Conservation (phyloP, 2,113 vertebrate genomes). For the Neolamprologus falcicula region DNA sequence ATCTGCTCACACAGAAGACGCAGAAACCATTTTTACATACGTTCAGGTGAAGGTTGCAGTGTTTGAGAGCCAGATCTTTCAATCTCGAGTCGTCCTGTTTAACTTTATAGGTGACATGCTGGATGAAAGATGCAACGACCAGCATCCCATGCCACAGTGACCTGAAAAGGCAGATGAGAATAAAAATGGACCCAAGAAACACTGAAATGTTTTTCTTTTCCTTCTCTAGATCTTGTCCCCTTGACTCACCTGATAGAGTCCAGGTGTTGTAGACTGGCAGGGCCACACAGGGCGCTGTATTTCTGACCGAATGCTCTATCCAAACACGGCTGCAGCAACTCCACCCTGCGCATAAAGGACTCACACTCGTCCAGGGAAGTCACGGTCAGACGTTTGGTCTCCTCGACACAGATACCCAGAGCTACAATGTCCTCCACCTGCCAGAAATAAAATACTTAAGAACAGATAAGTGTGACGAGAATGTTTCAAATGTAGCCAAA, state of each 20-base stretch:
- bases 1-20: not conserved
- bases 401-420: constrained; percentile 59
- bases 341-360: constrained; percentile 48
- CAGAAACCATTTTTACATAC: constrained; percentile 17
- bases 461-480: not conserved
- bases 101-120: constrained; percentile 52
- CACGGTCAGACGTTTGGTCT: constrained; percentile 36
- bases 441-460: not conserved
- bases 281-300: constrained; percentile 54
- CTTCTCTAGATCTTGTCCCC: not conserved
- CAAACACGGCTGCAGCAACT: constrained; percentile 63
- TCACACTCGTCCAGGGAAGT: constrained; percentile 37
- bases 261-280: constrained; percentile 41
- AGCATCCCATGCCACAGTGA: constrained; percentile 57
- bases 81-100: not conserved
- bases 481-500: not conserved
- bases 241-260: constrained; percentile 56
- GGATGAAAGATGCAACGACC: constrained; percentile 61
- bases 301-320: constrained; percentile 48
- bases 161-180: not conserved
- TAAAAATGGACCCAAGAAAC: not conserved
- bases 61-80: constrained; percentile 46
- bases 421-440: constrained; percentile 67
- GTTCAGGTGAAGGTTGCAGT: constrained; percentile 56
- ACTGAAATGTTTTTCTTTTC: not conserved